phyloP scores from a whole-genome alignment of 1,140 invertebrate species.

The Dendrolimus punctatus region DNA sequence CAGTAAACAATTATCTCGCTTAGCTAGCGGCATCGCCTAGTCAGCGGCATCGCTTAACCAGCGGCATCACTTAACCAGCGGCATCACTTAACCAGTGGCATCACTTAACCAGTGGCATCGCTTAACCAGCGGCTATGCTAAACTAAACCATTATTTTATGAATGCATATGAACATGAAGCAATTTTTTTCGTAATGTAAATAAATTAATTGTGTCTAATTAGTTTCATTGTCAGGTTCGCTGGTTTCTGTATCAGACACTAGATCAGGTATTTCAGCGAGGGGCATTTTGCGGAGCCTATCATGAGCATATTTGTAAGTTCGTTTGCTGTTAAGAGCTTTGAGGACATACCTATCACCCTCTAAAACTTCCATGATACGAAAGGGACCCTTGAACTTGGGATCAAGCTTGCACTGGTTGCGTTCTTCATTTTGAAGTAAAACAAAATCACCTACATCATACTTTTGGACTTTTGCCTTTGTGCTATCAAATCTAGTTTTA shows the following conservation, averaged over 20 bases:
- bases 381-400: conserved; percentile 17
- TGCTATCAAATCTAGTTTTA: conserved; percentile 12
- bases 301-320: conserved; percentile 18
- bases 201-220: background rate
- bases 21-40: background rate
- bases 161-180: no score
- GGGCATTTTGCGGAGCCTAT: conserved; percentile 6
- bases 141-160: no score
- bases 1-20: background rate
- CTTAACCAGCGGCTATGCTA: no score
- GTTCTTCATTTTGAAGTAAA: conserved; percentile 15
- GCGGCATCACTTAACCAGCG: no score
- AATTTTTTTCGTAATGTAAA: no score
- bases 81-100: no score
- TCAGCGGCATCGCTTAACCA: background rate
- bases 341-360: conserved; percentile 12
- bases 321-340: conserved; percentile 11
- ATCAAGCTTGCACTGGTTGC: conserved; percentile 16
- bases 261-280: conserved; percentile 2
- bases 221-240: background rate
- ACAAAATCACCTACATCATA: conserved; percentile 18
- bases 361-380: conserved; percentile 12
- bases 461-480: conserved; percentile 4
- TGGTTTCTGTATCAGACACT: background rate
- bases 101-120: no score